Evolutionary conservation across 2,888 invertebrate species (phyloP).

Genomic region (Calameuta idolon): DNA sequence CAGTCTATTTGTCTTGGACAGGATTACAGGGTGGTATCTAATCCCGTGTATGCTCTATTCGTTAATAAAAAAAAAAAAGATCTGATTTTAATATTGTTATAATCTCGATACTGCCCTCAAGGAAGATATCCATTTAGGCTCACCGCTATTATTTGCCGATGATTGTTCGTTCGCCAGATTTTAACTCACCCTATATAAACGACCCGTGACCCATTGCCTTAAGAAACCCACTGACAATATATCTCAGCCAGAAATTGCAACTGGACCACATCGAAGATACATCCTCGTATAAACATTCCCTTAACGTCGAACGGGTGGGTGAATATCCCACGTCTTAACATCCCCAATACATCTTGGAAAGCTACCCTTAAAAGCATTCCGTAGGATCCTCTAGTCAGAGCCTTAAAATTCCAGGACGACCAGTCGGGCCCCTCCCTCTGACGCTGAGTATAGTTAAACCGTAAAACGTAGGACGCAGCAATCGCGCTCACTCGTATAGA

Average conservation of each 20-base stretch:
- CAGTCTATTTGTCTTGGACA: not conserved
- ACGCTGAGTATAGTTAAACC: not conserved
- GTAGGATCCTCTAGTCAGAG: not conserved
- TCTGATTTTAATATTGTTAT: not conserved
- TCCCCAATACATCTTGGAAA: not conserved
- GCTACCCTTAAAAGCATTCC: not conserved
- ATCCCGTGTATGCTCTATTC: not conserved
- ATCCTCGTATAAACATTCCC: not conserved
- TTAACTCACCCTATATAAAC: not conserved
- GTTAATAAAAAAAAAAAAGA: not conserved
- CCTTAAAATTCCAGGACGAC: not conserved
- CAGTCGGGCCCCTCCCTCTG: not conserved
- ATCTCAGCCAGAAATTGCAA: not conserved
- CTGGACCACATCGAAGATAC: not conserved
- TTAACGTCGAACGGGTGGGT: not conserved
- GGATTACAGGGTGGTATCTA: not conserved
- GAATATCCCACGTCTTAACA: not conserved
- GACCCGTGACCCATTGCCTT: not conserved
- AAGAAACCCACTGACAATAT: not conserved
- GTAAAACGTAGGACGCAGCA: not conserved
- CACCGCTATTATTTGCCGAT: not conserved
- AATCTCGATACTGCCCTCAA: not conserved
- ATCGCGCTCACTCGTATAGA: not conserved
- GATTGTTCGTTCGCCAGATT: not conserved
- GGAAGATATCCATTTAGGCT: not conserved